Evolutionary conservation across 2,888 invertebrate species (phyloP), one percentile per base, ranked within the genome.

Genomic region (Andricus quercusramuli): DNA sequence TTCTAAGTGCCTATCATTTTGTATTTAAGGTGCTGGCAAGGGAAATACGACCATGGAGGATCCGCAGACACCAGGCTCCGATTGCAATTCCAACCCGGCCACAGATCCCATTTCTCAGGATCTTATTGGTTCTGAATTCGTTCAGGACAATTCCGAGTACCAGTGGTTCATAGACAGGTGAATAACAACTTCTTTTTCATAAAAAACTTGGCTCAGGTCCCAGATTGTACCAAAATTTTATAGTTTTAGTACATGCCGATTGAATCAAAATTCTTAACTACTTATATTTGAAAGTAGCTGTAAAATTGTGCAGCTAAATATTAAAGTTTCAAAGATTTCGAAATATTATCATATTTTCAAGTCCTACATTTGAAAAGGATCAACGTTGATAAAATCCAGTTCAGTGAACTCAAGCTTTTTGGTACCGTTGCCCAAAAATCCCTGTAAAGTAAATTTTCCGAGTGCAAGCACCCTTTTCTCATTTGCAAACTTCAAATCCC

Each of bases 131-230:
- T 92, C 92, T n/a, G 96, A 96, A 91, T 96, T 96, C 92, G 95
- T 96, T 87, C 96, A 96, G 93, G 97, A 97, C 93, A 97, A 97
- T 94, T 97, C 97, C 89, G 97, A 97, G 90, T 97, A 97, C 93
- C 97, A 97, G 93, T 97, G 97, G 97, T 97, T 97, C 93, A 95
- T 97, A 89, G 97, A 97, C 91, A 97, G 97, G 96, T 96, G 89
- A 94, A 94, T 93, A 64, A 47, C 32, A 70, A 74, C 51, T 20
- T 70, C 44, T 70, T 74, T 74, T 74, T 56, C 51, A 56, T 74
- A 25, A 2, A 25, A 17, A 29, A 1, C 64, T 22, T 22, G 47
- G 17, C 47, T 59, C 22, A 59, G n/a, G 5, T 5, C 17, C 17
- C 17, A 17, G 15, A 17, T 17, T 47, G 47, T 47, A 3, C 47